phyloP scores from a whole-genome alignment of 37 sponge, comb jelly and placozoan genomes.

The Tethya wilhelma region DNA sequence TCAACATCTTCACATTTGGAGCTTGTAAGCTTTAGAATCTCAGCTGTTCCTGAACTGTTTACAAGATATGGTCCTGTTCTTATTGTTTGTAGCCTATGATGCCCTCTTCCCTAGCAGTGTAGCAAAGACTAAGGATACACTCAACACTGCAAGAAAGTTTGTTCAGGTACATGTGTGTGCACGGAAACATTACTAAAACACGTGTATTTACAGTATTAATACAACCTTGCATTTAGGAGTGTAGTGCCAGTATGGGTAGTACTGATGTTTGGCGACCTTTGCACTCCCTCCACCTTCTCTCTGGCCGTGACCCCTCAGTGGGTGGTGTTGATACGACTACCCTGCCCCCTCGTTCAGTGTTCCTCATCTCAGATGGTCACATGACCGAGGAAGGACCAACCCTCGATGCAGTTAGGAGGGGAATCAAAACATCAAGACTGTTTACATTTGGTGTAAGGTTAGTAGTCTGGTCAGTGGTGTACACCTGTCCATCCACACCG shows the following conservation, averaged over 20 bases:
- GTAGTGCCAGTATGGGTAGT: slow-evolving; percentile 67
- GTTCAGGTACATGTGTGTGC: slow-evolving; percentile 56
- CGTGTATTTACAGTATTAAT: background rate
- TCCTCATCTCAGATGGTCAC: slow-evolving; percentile 93
- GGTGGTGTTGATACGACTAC: slow-evolving; percentile 53
- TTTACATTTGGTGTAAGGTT: slow-evolving; percentile 89
- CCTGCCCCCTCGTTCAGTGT: slow-evolving; percentile 84
- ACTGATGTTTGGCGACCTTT: slow-evolving; percentile 85
- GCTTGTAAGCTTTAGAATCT: slow-evolving; percentile 45
- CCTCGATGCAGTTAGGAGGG: slow-evolving; percentile 58
- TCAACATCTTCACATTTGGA: slow-evolving; percentile 86
- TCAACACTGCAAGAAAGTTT: slow-evolving; percentile 69
- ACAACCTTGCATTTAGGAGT: slow-evolving; percentile 35
- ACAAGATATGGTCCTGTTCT: too few relatives aligned
- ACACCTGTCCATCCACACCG: background rate
- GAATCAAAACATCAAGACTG: slow-evolving; percentile 39
- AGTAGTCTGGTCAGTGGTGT: slow-evolving; percentile 1
- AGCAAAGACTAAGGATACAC: slow-evolving; percentile 70
- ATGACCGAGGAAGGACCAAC: slow-evolving; percentile 80
- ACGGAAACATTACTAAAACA: background rate
- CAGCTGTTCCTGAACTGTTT: too few relatives aligned
- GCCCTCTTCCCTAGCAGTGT: slow-evolving; percentile 87
- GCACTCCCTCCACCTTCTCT: slow-evolving; percentile 71
- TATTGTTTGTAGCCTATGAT: slow-evolving; percentile 46
- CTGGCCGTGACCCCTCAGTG: slow-evolving; percentile 10